These are phyloP conservation scores for Perodicticus potto DNA, from an alignment of 2,797 vertebrate species.

Conservation along the genomic window DNA sequence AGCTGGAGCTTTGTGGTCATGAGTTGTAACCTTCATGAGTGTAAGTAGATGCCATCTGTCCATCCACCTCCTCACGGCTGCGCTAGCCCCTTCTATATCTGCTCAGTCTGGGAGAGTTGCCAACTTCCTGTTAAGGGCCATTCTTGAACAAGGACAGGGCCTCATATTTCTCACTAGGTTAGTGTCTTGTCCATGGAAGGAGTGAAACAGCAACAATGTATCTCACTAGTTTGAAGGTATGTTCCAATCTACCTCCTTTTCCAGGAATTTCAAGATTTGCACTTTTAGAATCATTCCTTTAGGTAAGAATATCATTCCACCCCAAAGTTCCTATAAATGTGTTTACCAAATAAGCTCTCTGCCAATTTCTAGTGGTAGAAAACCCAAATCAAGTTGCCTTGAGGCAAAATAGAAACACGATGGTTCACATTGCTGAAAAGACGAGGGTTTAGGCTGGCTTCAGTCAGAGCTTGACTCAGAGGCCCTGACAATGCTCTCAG, in stretches of 20 bases:
- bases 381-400: neutral
- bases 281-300: slow-evolving; percentile 16
- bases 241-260: neutral
- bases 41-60: slow-evolving; percentile 81
- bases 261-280: neutral
- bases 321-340: neutral
- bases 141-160: slow-evolving; percentile 59
- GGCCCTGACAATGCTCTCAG: neutral
- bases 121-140: slow-evolving; percentile 69
- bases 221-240: neutral
- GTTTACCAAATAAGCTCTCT: neutral
- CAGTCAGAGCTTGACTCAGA: neutral
- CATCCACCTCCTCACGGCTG: slow-evolving; percentile 52
- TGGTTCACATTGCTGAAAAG: neutral
- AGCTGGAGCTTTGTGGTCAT: slow-evolving; percentile 62
- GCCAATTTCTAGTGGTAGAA: slow-evolving; percentile 41
- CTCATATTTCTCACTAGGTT: slow-evolving; percentile 33
- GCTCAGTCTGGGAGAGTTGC: slow-evolving; percentile 68
- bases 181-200: slow-evolving; percentile 22
- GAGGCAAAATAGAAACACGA: neutral
- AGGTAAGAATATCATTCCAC: neutral
- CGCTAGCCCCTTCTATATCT: slow-evolving; percentile 68
- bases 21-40: slow-evolving; percentile 79
- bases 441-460: neutral
- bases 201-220: slow-evolving; percentile 6